Base-by-base conservation (phyloP, 2,797 vertebrate genomes). In the Poecilia velifera region DNA sequence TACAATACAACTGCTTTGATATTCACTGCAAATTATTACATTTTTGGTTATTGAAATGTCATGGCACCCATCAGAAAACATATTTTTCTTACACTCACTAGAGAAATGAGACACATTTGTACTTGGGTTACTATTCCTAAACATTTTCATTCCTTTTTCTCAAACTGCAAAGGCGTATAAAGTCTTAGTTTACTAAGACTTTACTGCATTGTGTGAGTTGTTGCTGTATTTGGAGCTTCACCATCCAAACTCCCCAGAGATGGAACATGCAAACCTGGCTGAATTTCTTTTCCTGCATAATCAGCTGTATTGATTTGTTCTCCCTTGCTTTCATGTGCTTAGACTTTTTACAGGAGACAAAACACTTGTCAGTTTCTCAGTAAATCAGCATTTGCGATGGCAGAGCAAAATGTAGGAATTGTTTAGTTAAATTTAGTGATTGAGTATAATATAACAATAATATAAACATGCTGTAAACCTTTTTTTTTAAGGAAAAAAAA, bases 261-360 rank as follows among this genome's bases (percentile, higher is more conserved):
- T 45, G 62, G 51, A 73, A 43, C 80, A 73, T 62, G 79, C 73
- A 84, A 82, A 83, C 74, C 81, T 74, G 6, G 12, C 22, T 72
- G 74, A 62, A 74, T 22, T 82, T 9, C n/a, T 53, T 77, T 80
- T 77, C 83, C 81, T 81, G 64, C 62, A 79, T 81, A 80, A 79
- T 89, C 46, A 76, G 68, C 78, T 79, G 45, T 79, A 78, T 88
- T 59, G 68, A 82, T 85, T 74, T 82, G 47, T 78, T 83, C 68
- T 82, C 68, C n/a, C 31, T n/a, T 28, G 49, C 47, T 14, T 49
- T 66, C 45, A 73, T 82, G 82, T 82, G 81, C 53, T 55, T 47
- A 8, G 16, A 78, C 53, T 80, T 85, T 85, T 80, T 84, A 68
- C 57, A 53, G 79, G 31, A 82, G 74, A 84, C 76, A 76, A 82